Evolutionary conservation across 1,140 invertebrate species (phyloP).

Genomic region (Eulimnadia texana): DNA sequence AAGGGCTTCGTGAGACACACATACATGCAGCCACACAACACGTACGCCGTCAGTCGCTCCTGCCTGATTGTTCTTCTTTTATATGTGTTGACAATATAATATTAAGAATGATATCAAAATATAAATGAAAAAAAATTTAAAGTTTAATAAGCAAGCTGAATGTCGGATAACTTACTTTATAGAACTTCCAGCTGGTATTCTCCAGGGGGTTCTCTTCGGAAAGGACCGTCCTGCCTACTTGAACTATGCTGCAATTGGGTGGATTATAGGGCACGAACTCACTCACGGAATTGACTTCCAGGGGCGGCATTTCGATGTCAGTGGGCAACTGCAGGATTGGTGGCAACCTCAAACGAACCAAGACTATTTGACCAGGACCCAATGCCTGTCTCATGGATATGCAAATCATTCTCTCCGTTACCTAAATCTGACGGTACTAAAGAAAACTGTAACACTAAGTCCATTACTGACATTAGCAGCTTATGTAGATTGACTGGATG

Average conservation of each 20-base stretch:
- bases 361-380: slow-evolving; percentile 53
- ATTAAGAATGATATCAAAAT: too few species aligned
- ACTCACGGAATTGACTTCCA: slow-evolving; percentile 87
- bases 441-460: not conserved
- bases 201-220: slow-evolving; percentile 76
- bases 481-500: slow-evolving; percentile 67
- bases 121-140: too few species aligned
- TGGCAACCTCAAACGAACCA: slow-evolving; percentile 62
- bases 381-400: slow-evolving; percentile 80
- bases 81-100: too few species aligned
- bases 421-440: not conserved
- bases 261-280: slow-evolving; percentile 85
- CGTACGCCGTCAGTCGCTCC: too few species aligned
- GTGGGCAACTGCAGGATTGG: slow-evolving; percentile 75
- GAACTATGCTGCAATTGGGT: slow-evolving; percentile 84
- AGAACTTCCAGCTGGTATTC: slow-evolving; percentile 80
- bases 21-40: too few species aligned
- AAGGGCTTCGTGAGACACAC: too few species aligned
- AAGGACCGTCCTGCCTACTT: slow-evolving; percentile 70
- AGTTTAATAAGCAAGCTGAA: too few species aligned
- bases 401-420: slow-evolving; percentile 36
- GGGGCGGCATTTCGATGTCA: slow-evolving; percentile 75
- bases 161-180: too few species aligned
- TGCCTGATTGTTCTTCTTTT: too few species aligned
- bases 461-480: too few species aligned